These are phyloP conservation scores for Leuctra nigra DNA, from an alignment of 2,888 invertebrate genomes.

Conservation along the genomic window DNA sequence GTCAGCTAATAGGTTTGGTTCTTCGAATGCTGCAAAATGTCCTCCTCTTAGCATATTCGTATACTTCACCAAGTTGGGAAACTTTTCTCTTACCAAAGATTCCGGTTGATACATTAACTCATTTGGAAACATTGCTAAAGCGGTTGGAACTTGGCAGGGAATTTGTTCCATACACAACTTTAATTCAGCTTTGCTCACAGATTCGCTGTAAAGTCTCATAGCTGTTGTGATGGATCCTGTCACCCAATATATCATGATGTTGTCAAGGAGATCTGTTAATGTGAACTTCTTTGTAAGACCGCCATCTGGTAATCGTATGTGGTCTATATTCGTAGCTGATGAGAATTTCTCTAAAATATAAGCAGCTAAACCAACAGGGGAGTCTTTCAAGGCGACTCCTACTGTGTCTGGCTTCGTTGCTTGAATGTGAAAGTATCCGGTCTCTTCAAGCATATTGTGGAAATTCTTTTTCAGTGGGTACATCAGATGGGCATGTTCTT, in stretches of 20 bases:
- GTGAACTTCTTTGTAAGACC: too few relatives aligned
- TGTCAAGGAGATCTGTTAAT: too few relatives aligned
- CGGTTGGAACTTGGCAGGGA: conserved; percentile 52
- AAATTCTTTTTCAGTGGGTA: conserved; percentile 34
- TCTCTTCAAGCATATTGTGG: conserved; percentile 37
- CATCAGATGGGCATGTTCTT: too few relatives aligned
- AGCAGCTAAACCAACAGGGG: conserved; percentile 47
- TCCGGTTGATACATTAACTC: conserved; percentile 58
- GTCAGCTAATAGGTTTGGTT: conserved; percentile 59
- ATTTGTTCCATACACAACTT: conserved; percentile 13
- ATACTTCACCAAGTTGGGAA: conserved; percentile 57
- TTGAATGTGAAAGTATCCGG: conserved; percentile 46
- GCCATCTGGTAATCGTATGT: conserved; percentile 32
- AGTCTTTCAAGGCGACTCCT: too few relatives aligned
- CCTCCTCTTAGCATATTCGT: too few relatives aligned
- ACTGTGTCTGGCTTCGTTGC: too few relatives aligned
- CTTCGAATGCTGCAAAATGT: too few relatives aligned
- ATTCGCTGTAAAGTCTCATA: conserved; percentile 43
- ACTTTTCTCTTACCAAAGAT: conserved; percentile 51
- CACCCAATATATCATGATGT: conserved; percentile 50
- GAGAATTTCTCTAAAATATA: conserved; percentile 51
- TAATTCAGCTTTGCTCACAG: conserved; percentile 16
- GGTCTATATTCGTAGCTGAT: conserved; percentile 40
- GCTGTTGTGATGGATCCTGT: conserved; percentile 42
- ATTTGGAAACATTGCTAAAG: conserved; percentile 64